Base-by-base conservation (phyloP, 2,113 vertebrate species). In the Chiloscyllium plagiosum region DNA sequence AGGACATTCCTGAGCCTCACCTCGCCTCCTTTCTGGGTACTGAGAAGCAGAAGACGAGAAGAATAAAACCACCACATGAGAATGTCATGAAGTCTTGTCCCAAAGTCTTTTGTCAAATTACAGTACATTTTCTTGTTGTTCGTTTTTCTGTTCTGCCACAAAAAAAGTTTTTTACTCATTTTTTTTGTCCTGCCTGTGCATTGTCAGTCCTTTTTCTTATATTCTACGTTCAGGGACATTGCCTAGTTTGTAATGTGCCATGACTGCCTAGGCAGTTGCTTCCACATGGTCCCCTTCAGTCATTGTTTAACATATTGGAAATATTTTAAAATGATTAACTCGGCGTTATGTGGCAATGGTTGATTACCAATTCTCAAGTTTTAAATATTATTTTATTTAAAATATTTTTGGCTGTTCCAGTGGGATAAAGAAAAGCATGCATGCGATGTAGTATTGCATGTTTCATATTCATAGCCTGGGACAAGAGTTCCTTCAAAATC, bases 51-150 rank as follows among this genome's bases (percentile, higher is more conserved):
- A 97, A 97, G 97, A 97, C 97, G 97, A 98, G 97, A 97, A 95
- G 94, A 72, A 72, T 93, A 72, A 95, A 68, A 95, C 68, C 94
- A 26, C 69, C 94, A 70, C 96, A 97, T 97, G 42, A 94, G 96
- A 90, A 70, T 68, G 86, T 70, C 95, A 66, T 83, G 95, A 68
- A 96, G 68, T 87, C 89, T 85, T 96, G 97, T 97, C 97, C 97
- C 95, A 96, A 97, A 97, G 97, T 98, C 98, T 98, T 97, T 97
- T 98, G 98, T 98, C 97, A 97, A 97, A 96, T 96, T 96, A 86
- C 96, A 97, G 97, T 97, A 96, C 96, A 97, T 97, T 97, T 97
- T 97, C 97, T 98, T 98, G 98, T 97, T 97, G 97, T 98, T 97
- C 98, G 98, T 98, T 96, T 96, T 98, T 96, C 97, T 97, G 94